Evolutionary conservation across 2,797 vertebrate species (phyloP), one percentile per base, ranked within the genome.

Genomic region (Ispidina lecontei): DNA sequence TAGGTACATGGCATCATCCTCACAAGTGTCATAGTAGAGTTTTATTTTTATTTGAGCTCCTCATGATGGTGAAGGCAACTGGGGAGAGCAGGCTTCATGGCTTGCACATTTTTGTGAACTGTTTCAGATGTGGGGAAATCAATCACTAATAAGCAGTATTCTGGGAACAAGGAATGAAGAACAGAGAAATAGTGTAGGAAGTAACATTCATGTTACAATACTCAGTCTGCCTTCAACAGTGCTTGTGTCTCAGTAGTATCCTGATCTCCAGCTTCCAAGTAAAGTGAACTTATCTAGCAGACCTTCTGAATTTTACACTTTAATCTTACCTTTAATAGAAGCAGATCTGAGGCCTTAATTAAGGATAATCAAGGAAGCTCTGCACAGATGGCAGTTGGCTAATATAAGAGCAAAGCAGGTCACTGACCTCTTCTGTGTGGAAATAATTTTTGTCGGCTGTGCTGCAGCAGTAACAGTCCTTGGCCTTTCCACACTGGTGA

Each of bases 401-500:
- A 65, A 15, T 25, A 14, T 25, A 55, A 77, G 60, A 90, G 89
- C 62, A 85, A 68, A 84, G 70, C 54, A 80, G 77, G 86, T 86
- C 74, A 65, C 47, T 90, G 52, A 47, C 33, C 51, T 55, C 43
- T 35, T 68, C 49, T 82, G 58, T 9, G 28, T 70, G 29, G 56
- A 95, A 94, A 82, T 90, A 59, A 95, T 91, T 87, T 43, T 54
- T 72, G 84, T 94, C 60, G 37, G 63, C 71, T 71, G 49, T 79
- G 33, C 80, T 84, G 68, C n/a, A 79, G 49, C 64, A 76, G 39
- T 33, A 43, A 43, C 51, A 90, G 73, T 84, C 79, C 78, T 91
- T 94, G 72, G 72, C 87, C 92, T 91, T 94, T 91, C 87, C 75
- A 64, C 72, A 19, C 46, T 65, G 69, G 59, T 89, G 75, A 93